Base-by-base conservation (phyloP, 2,888 invertebrate species). In the Cosmopolites sordidus region DNA sequence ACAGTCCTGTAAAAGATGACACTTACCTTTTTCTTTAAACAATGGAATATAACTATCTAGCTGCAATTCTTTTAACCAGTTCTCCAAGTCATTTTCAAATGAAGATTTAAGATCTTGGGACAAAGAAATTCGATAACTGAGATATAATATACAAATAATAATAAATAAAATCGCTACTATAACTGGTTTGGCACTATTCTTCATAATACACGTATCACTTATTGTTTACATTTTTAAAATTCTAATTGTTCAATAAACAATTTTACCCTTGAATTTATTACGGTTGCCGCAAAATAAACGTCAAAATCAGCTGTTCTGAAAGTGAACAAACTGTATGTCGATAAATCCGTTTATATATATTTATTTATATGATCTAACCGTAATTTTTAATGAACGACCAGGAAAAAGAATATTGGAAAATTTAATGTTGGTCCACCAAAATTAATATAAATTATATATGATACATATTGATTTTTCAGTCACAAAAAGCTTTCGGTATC, bases 21-120 rank as follows among this genome's bases (percentile, higher is more conserved):
- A 39, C 83, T 78, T 73, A 89, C 90, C 89, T 75, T 83, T 81
- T 66, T 86, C 80, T 63, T 76, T 79, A 71, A 89, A 89, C 22
- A 87, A 73, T 60, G 83, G 78, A 66, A 83, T 83, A 69, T 84
- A 86, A 59, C 84, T 79, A 27, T 80, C 78, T 57, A 89, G 78
- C 60, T 85, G 82, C 69, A 86, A 87, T 68, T 87, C 83, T 52
- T 84, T 82, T 59, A 89, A 75, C 89, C 89, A 90, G 68, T 81
- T 78, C 65, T 87, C 85, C 51, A 87, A 84, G 73, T 83, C 77
- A 16, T 60, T 61, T 76, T 62, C 56, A 8, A 60, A 51, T 51
- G 61, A 56, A 27, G 70, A 65, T 62, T 73, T 68, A 37, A 71
- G 71, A 58, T 73, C 66, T 74, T 76, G 74, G 65, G 76, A 71